Evolutionary conservation across 2,797 vertebrate species (phyloP).

Genomic region (Labeo calbasu): DNA sequence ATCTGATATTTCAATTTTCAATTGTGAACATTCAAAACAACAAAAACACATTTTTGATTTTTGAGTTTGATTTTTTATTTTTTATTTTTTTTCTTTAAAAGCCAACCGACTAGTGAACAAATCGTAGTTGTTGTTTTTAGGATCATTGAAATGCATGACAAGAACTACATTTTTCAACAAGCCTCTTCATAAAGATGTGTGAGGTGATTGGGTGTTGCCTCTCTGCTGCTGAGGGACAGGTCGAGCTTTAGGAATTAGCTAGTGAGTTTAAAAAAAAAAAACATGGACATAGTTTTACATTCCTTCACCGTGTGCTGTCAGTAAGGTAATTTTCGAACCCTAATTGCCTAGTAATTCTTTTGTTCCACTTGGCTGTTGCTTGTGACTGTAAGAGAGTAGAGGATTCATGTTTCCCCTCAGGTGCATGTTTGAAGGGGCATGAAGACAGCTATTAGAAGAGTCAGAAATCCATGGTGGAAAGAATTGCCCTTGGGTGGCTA

Average conservation of each 20-base stretch:
- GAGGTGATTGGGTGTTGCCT: slow-evolving; percentile 42
- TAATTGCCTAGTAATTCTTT: slow-evolving; percentile 61
- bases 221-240: slow-evolving; percentile 45
- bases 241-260: slow-evolving; percentile 53
- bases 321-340: slow-evolving; percentile 56
- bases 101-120: not conserved
- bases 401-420: slow-evolving; percentile 57
- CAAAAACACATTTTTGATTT: too few species aligned
- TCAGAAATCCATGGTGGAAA: slow-evolving; percentile 33
- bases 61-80: too few species aligned
- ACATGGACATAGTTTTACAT: slow-evolving; percentile 62
- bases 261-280: slow-evolving; percentile 31
- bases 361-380: slow-evolving; percentile 56
- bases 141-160: slow-evolving; percentile 29
- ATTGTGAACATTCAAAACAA: too few species aligned
- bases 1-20: too few species aligned
- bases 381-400: slow-evolving; percentile 51
- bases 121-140: not conserved
- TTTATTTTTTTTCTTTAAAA: not conserved
- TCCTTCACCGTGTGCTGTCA: slow-evolving; percentile 60
- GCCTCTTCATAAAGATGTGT: slow-evolving; percentile 46
- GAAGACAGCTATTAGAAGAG: slow-evolving; percentile 42
- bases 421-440: slow-evolving; percentile 52
- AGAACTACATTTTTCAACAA: slow-evolving; percentile 45
- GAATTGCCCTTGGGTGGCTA: slow-evolving; percentile 34